phyloP scores from a whole-genome alignment of 1,140 invertebrate species.

The Carcinoscorpius rotundicauda region DNA sequence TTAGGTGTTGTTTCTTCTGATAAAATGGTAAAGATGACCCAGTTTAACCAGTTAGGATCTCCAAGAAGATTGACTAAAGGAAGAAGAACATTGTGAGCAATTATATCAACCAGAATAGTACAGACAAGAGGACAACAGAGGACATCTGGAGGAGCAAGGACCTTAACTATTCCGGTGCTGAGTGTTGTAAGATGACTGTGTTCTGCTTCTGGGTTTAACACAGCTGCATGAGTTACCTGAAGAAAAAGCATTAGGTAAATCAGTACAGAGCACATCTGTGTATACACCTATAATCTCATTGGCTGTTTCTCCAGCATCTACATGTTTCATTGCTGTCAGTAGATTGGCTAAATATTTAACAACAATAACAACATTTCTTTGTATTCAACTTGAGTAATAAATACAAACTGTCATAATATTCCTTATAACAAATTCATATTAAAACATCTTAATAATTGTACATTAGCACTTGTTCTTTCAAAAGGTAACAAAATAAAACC shows the following conservation, averaged over 20 bases:
- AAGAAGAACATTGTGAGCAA: constrained; percentile 24
- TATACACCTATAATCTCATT: too few species aligned
- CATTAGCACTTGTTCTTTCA: too few species aligned
- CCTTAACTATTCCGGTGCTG: constrained; percentile 23
- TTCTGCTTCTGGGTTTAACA: constrained; percentile 20
- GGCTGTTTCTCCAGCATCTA: too few species aligned
- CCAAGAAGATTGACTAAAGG: constrained; percentile 24
- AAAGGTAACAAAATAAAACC: too few species aligned
- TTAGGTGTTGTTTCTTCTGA: background rate
- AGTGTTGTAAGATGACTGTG: constrained; percentile 23
- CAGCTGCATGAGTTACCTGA: constrained; percentile 22
- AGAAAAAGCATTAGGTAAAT: constrained; percentile 3
- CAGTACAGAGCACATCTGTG: too few species aligned
- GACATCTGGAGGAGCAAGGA: constrained; percentile 23
- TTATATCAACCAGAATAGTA: constrained; percentile 23
- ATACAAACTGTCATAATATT: too few species aligned
- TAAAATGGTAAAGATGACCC: constrained; percentile 14
- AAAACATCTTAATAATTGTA: too few species aligned
- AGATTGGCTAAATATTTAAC: too few species aligned
- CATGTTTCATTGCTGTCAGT: too few species aligned
- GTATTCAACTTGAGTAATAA: too few species aligned
- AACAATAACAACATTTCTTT: too few species aligned
- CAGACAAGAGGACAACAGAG: constrained; percentile 19
- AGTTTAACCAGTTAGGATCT: constrained; percentile 25
- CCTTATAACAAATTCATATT: too few species aligned